phyloP scores from a whole-genome alignment of 1,140 invertebrate species.

The Cydia splendana region DNA sequence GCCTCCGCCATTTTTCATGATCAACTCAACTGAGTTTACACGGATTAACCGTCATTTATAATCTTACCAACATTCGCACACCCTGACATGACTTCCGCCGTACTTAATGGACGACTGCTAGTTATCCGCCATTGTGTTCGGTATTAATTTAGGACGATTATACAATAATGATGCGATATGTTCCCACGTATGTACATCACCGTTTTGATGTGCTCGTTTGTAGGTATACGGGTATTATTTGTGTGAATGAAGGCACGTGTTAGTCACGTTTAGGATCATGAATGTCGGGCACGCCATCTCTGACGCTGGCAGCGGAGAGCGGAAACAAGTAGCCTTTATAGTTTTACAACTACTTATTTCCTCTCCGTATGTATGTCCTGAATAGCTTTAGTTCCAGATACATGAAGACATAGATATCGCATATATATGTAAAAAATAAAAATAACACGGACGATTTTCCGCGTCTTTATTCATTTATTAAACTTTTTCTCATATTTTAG shows the following conservation, averaged over 20 bases:
- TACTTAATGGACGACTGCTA: constrained; percentile 2
- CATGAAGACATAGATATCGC: not conserved
- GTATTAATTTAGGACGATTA: constrained; percentile 19
- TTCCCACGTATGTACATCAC: constrained; percentile 23
- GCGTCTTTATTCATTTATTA: too few species aligned
- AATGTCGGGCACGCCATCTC: constrained; percentile 3
- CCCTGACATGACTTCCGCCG: constrained; percentile 16
- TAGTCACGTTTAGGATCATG: constrained; percentile 3
- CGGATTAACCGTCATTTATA: not conserved
- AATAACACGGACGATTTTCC: too few species aligned
- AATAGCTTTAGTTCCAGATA: not conserved
- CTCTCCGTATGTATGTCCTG: not conserved
- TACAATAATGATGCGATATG: constrained; percentile 20
- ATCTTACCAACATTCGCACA: constrained; percentile 7
- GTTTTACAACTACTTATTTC: not conserved
- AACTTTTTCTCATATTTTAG: too few species aligned
- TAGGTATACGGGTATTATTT: constrained; percentile 10
- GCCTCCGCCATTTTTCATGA: constrained; percentile 16
- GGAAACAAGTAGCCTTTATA: constrained; percentile 7
- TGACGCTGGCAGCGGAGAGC: constrained; percentile 10
- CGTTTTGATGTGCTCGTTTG: constrained; percentile 1
- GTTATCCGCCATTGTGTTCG: constrained; percentile 13
- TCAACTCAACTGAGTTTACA: not conserved
- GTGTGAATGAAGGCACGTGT: constrained; percentile 21
- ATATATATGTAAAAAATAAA: not conserved